phyloP scores from a whole-genome alignment of 1,140 invertebrate species.

The Papilio helenus region DNA sequence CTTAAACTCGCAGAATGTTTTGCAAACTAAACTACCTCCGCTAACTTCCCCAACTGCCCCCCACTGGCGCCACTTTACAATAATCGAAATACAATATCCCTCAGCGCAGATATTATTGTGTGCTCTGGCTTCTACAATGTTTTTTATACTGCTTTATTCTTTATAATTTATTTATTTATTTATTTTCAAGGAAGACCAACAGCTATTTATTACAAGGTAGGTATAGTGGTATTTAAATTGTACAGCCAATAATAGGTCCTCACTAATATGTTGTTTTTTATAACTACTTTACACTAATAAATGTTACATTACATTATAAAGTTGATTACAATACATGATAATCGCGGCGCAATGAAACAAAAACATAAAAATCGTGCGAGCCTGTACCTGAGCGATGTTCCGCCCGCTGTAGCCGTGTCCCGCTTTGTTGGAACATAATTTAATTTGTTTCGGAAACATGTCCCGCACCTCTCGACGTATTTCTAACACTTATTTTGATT shows the following conservation, averaged over 20 bases:
- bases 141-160: neutral
- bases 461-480: neutral
- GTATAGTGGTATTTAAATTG: too few species aligned
- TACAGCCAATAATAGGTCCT: too few species aligned
- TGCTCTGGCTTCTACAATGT: neutral
- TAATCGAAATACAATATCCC: neutral
- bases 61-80: neutral
- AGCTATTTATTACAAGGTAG: too few species aligned
- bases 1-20: conserved; percentile 33
- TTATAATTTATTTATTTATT: too few species aligned
- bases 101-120: neutral
- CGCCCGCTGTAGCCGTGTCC: neutral
- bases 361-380: neutral
- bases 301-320: neutral
- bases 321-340: conserved; percentile 30
- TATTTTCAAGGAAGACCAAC: too few species aligned
- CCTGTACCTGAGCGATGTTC: conserved; percentile 12
- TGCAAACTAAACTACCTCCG: neutral
- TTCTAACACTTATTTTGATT: neutral
- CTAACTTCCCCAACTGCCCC: neutral
- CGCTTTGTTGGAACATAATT: conserved; percentile 24
- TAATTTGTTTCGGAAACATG: conserved; percentile 36
- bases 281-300: too few species aligned
- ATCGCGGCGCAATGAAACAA: conserved; percentile 18
- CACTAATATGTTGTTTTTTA: too few species aligned